Evolutionary conservation across 1,140 invertebrate species (phyloP), one percentile per base, ranked within the genome.

Genomic region (Ylistrum balloti): DNA sequence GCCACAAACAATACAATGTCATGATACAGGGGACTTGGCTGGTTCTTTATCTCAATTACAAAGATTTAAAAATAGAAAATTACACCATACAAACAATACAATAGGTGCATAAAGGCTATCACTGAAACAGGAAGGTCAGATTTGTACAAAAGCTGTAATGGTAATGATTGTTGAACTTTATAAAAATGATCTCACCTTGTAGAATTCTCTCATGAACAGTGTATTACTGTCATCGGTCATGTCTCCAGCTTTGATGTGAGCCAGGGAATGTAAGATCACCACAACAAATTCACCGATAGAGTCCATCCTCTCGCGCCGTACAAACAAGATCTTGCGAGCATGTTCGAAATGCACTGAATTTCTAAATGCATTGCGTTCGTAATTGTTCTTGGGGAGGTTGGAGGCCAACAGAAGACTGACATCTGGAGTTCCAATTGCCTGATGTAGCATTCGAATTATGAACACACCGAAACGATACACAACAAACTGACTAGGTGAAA

Each of bases 201-300:
- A 96, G 92, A 96, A 96, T 48, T 94, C 90, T 85, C 95, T 91
- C 86, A 96, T 91, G 92, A 96, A 96, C n/a, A 93, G 89, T 32
- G 94, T 92, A 56, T 95, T 94, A 33, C 93, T 91, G 91, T 96
- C 95, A 88, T 96, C 95, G 0, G 94, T 94, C 90, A 96, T 90
- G 85, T 95, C 93, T 28, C 94, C 95, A 33, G 92, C 91, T 89
- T 95, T 94, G 33, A 96, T 95, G 87, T 96, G 95, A 88, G 95
- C 94, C 88, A 96, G 90, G 33, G 94, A 95, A 90, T 96, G 95
- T 20, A 95, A 88, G 28, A 96, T 93, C n/a, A 96, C 93, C 33
- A 96, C 92, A 38, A 95, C 93, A 93, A 95, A 96, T 91, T 95
- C 95, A 90, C 95, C 95, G 88, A 96, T 95, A 11, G 94, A 95